These are phyloP conservation scores for Siniperca scherzeri DNA, from an alignment of 2,797 vertebrate genomes.

Conservation along the genomic window DNA sequence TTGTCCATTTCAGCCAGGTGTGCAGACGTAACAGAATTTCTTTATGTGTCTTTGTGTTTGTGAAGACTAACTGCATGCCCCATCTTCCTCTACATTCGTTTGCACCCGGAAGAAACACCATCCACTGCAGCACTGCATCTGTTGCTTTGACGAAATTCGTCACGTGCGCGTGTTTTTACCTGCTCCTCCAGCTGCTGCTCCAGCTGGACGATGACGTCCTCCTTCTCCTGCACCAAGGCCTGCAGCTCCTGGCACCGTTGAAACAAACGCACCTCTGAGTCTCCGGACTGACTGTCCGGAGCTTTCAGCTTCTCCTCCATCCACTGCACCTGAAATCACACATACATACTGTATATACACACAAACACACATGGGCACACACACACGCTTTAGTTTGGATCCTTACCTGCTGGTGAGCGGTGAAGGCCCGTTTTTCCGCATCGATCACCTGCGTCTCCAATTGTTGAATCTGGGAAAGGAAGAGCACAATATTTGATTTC, in stretches of 20 bases:
- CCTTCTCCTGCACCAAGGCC: constrained; percentile 91
- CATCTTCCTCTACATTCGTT: neutral
- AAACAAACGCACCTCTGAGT: constrained; percentile 91
- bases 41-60: neutral
- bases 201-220: constrained; percentile 89
- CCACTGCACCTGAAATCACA: constrained; percentile 89
- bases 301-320: constrained; percentile 97
- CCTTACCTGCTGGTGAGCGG: constrained; percentile 93
- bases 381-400: neutral
- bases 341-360: neutral
- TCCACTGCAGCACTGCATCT: neutral
- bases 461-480: constrained; percentile 92
- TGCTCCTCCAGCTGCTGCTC: constrained; percentile 96
- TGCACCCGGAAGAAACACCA: neutral
- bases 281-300: constrained; percentile 90
- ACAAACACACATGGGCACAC: neutral
- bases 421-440: constrained; percentile 93
- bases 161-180: constrained; percentile 76
- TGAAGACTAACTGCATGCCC: neutral
- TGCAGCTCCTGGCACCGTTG: constrained; percentile 95
- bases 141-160: constrained; percentile 13
- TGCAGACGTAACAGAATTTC: neutral
- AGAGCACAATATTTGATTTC: neutral
- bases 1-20: neutral
- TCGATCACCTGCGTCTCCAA: constrained; percentile 95